Evolutionary conservation across 2,888 invertebrate genomes (phyloP).

Genomic region (Archips crataeganus): DNA sequence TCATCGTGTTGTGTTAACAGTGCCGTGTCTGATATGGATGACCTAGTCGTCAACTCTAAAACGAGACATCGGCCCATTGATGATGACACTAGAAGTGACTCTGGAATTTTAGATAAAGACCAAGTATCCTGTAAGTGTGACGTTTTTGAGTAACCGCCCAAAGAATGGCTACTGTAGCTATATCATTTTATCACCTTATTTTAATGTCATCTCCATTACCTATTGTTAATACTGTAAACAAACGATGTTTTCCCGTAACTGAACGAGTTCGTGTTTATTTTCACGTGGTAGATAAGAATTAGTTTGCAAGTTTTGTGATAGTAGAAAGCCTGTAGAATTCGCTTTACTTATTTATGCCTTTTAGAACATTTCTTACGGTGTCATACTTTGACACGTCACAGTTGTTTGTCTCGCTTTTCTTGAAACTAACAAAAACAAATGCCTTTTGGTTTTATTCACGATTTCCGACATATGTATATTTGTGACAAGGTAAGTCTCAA

Average conservation of each 20-base stretch:
- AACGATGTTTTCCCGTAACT: conserved; percentile 12
- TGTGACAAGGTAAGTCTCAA: background rate
- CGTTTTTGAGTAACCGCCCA: conserved; percentile 37
- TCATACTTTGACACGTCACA: conserved; percentile 30
- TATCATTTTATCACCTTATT: conserved; percentile 37
- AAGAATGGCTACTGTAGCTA: conserved; percentile 39
- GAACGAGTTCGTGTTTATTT: conserved; percentile 23
- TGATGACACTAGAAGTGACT: conserved; percentile 78
- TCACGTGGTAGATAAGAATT: conserved; percentile 15
- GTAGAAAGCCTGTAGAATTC: conserved; percentile 38
- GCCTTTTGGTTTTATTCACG: background rate
- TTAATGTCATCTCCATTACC: conserved; percentile 22
- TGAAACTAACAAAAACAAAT: background rate
- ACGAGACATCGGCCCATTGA: conserved; percentile 73
- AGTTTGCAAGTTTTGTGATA: conserved; percentile 16
- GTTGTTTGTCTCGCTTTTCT: conserved; percentile 4
- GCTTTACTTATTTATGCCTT: conserved; percentile 34
- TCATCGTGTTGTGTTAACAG: conserved; percentile 52
- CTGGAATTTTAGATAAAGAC: conserved; percentile 66
- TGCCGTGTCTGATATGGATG: conserved; percentile 62
- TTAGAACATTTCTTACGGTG: conserved; percentile 33
- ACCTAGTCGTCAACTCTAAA: conserved; percentile 58
- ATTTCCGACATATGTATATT: background rate
- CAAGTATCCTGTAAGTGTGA: conserved; percentile 65
- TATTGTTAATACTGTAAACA: conserved; percentile 23